phyloP scores from a whole-genome alignment of 2,113 vertebrate genomes.

The Mustela nigripes region DNA sequence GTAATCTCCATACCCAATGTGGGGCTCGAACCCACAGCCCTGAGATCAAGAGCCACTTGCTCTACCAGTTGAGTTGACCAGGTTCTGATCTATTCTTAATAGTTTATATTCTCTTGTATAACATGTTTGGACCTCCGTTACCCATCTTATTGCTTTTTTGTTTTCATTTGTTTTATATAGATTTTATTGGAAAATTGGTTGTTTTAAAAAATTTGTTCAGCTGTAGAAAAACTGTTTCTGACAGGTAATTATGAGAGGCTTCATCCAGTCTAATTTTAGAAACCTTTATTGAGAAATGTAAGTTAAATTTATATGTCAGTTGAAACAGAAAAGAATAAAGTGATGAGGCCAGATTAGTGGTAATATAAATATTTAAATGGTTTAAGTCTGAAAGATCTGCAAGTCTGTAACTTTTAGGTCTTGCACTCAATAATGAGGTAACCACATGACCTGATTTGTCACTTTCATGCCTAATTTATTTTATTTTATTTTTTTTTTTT shows the following conservation, averaged over 20 bases:
- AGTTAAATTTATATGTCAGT: constrained; percentile 68
- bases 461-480: constrained; percentile 52
- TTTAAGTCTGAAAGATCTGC: constrained; percentile 30
- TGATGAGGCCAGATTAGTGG: constrained; percentile 40
- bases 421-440: constrained; percentile 44
- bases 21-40: background rate
- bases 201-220: constrained; percentile 72
- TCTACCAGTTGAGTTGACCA: background rate
- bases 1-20: background rate
- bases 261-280: constrained; percentile 76
- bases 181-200: constrained; percentile 77
- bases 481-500: no score
- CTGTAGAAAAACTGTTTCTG: constrained; percentile 69
- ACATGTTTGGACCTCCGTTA: constrained; percentile 66
- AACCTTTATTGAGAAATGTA: constrained; percentile 72
- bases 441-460: constrained; percentile 47
- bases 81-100: background rate
- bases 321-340: constrained; percentile 68
- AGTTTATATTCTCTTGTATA: constrained; percentile 73
- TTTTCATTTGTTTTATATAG: constrained; percentile 78
- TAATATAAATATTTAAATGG: constrained; percentile 44
- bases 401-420: constrained; percentile 40
- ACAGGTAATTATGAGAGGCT: constrained; percentile 74
- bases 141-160: constrained; percentile 71
- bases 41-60: background rate